Base-by-base conservation (phyloP, 2,113 vertebrate species). In the Psilopsiagon aymara region DNA sequence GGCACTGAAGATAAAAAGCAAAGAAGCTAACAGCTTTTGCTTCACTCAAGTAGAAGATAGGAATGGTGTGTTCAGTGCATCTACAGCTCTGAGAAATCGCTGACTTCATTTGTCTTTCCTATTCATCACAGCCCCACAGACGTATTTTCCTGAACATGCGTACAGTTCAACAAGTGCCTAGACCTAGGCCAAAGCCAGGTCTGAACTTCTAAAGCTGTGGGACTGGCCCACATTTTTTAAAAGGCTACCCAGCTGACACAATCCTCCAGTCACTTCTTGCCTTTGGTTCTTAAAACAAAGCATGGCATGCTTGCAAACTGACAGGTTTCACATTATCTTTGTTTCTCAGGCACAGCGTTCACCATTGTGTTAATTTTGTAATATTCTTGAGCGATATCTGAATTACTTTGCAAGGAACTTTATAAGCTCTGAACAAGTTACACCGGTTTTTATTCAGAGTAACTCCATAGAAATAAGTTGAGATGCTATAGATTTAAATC, bases 251-350 rank as follows among this genome's bases (percentile, higher is more conserved):
- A 82, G 28, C 27, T 73, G 47, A 82, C 43, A 67, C 47, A 52
- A 35, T 25, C 76, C 83, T 55, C 93, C 86, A 95, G 92, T 83
- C 85, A 52, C 31, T 93, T 88, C 90, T 95, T 94, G 90, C 35
- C 62, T 37, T 49, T 57, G 44, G 13, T 64, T 70, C 60, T 71
- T 78, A 68, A 86, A 90, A 71, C 70, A 74, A 78, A 86, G 52
- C 44, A 8, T 1, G 0, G 33, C 0, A 0, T 90, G 84, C 44
- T 63, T 63, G 55, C 64, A 88, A 4, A 57, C 29, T 86, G 46
- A 9, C 35, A 47, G 55, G 68, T 75, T 86, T 93, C 88, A 35
- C 20, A 15, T 92, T 83, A 64, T 51, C 69, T 92, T 59, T 71
- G 60, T 66, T 88, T 86, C 62, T 69, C 47, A 60, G 62, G 55